A percentile compares a stretch with the other conserved stretches of the same genome.
phyloP scores from a whole-genome alignment of 2,113 vertebrate genomes.

The Microtus richardsoni region DNA sequence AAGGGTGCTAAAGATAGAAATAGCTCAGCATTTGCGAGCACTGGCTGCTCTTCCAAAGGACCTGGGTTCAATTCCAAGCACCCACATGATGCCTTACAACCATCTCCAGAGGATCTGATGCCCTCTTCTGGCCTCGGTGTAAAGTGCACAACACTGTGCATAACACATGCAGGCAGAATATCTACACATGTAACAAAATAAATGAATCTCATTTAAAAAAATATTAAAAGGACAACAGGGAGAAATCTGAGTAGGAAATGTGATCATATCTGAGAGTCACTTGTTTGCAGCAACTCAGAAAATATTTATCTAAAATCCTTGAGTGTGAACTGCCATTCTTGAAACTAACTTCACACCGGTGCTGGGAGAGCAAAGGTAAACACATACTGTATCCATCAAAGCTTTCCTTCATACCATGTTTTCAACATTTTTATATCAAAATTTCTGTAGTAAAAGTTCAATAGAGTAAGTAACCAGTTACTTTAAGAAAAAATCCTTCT shows the following conservation, averaged over 20 bases:
- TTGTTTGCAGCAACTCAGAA: background rate
- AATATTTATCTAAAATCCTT: background rate
- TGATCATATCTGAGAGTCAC: background rate
- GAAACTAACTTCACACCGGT: background rate
- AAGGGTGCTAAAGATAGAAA: background rate
- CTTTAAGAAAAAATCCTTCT: background rate
- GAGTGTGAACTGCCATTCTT: background rate
- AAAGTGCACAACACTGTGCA: background rate
- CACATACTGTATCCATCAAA: background rate
- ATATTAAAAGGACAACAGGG: background rate
- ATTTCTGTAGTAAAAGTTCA: background rate
- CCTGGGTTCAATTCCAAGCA: background rate
- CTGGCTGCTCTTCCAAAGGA: background rate
- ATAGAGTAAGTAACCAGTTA: background rate
- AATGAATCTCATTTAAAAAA: background rate
- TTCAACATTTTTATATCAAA: constrained; percentile 12
- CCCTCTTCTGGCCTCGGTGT: background rate
- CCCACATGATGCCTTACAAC: background rate
- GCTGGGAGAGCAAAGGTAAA: background rate
- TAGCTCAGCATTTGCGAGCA: background rate
- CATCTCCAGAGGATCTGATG: background rate
- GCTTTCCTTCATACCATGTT: background rate
- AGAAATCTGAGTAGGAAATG: background rate
- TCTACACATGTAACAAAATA: background rate
- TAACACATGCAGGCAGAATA: background rate